Evolutionary conservation across 1,140 invertebrate species (phyloP), one percentile per base, ranked within the genome.

Genomic region (Drosophila truncata): DNA sequence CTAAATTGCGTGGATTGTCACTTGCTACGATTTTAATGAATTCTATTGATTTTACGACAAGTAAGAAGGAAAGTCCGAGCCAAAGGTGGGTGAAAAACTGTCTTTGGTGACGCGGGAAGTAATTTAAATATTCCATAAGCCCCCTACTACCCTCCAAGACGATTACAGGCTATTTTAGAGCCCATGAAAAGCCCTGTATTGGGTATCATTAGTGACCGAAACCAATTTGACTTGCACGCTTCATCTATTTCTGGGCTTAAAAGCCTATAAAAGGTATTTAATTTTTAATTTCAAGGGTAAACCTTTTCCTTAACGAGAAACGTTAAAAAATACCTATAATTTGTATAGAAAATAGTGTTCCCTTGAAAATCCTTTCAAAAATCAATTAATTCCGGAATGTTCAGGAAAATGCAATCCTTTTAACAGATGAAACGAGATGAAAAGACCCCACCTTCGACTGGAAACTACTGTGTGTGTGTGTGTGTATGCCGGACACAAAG

Each of bases 11-110:
- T 61, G 54, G 76, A 75, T 59, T 71, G 83, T 88, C 71, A 80
- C 54, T 72, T 46, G 65, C 81, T 66, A 74, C 71, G 42, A 66
- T 80, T 88, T 60, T 78, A 83, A 87, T 87, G 72, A 87, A 87
- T 81, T 88, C 72, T 90, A 88, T 88, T 84, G 84, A 90, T 88
- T 76, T 76, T 76, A 35, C 59, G 72, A 18, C 31, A 39, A 25
- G 11, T 14, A 16, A 6, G 8, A 31, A 33, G 4, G 14, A 9
- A 23, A 47, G 23, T 20, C 46, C 8, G 2, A 33, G 16, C 6
- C n/a, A 59, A 42, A 55, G 33, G 39, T 66, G 59, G 31, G 29
- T 35, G 58, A 39, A 64, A 54, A 64, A 49, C 44, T 39, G 64
- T 65, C 35, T 35, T 13, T 54, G 29, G 44, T 62, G 57, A 66